Evolutionary conservation across 2,888 invertebrate species (phyloP).

Genomic region (Limnephilus lunatus): DNA sequence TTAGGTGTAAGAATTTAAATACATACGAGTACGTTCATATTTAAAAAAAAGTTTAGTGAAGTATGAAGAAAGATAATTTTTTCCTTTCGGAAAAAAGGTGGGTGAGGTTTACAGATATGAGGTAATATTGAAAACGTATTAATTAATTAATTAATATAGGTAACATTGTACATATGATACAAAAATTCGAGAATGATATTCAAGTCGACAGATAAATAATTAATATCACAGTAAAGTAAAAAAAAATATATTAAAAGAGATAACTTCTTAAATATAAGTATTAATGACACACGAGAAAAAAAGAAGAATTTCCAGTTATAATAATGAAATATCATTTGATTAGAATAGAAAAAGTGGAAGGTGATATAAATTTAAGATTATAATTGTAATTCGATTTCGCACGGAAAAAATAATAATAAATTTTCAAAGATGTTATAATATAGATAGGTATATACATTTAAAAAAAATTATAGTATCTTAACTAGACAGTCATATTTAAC

Average conservation of each 20-base stretch:
- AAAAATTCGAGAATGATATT: background rate
- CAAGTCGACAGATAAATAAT: background rate
- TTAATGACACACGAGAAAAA: no score
- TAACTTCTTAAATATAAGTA: background rate
- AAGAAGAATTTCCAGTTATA: no score
- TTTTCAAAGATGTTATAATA: no score
- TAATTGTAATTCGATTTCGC: background rate
- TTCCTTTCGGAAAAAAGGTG: no score
- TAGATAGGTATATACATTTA: background rate
- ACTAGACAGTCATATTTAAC: constrained; percentile 3
- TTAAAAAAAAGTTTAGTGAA: no score
- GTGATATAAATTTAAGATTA: background rate
- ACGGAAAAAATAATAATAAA: background rate
- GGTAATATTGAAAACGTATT: background rate
- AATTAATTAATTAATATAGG: background rate
- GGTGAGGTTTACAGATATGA: background rate
- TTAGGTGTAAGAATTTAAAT: background rate
- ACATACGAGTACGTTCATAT: background rate
- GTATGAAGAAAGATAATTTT: no score
- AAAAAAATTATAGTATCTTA: background rate
- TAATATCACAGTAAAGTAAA: background rate
- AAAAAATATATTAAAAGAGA: background rate
- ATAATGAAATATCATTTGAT: no score
- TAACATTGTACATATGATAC: background rate
- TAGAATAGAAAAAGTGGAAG: no score